Percentiles rank a stretch among this genome's conserved stretches.
Evolutionary conservation across 2,797 vertebrate species (phyloP).

Genomic region (Eulemur albifrons): DNA sequence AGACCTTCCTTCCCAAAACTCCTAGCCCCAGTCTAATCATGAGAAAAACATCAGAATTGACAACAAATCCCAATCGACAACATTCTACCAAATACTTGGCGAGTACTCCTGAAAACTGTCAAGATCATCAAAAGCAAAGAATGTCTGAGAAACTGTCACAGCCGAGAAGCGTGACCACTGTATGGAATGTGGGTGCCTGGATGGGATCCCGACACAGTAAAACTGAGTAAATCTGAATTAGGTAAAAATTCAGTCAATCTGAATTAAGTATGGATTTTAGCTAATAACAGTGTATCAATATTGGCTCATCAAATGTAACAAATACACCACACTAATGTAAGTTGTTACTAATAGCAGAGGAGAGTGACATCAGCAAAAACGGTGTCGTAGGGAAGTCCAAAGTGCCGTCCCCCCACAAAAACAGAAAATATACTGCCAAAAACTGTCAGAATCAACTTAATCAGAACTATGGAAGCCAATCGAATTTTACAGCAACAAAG

Average conservation of each 20-base stretch:
- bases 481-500: not conserved
- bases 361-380: not conserved
- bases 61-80: not conserved
- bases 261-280: not conserved
- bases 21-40: not conserved
- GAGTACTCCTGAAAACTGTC: not conserved
- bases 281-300: not conserved
- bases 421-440: not conserved
- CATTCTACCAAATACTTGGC: not conserved
- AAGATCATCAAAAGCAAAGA: slow-evolving; percentile 1
- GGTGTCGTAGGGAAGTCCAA: not conserved
- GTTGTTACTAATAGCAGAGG: not conserved
- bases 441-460: not conserved
- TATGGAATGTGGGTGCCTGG: not conserved
- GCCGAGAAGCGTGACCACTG: not conserved
- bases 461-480: not conserved
- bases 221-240: not conserved
- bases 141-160: not conserved
- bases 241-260: not conserved
- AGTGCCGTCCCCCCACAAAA: not conserved
- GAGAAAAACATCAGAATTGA: not conserved
- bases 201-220: not conserved
- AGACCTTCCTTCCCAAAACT: not conserved
- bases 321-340: not conserved
- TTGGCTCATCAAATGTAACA: not conserved